Percentiles rank a stretch among this genome's conserved stretches.
Conservation (phyloP, 92 coral and sea anemone genomes). For the Heteractis magnifica region DNA sequence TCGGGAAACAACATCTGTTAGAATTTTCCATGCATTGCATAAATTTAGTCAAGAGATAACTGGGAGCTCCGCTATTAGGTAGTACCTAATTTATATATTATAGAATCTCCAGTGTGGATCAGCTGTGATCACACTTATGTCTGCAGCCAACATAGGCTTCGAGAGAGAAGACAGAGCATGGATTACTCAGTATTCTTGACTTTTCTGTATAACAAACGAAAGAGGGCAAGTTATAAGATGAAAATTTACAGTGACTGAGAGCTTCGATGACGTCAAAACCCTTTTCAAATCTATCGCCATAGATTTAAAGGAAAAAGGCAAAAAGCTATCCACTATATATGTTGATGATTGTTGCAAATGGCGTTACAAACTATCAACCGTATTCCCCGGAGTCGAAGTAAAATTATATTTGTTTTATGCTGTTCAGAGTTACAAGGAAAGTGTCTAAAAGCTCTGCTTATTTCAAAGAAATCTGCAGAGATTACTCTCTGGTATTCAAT, state of each 20-base stretch:
- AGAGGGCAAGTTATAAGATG: constrained; percentile 14
- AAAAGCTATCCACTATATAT: constrained; percentile 10
- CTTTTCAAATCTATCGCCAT: not conserved
- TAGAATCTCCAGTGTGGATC: constrained; percentile 14
- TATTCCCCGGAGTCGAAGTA: constrained; percentile 23
- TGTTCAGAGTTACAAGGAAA: constrained; percentile 32
- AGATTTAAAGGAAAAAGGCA: constrained; percentile 6
- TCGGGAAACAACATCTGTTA: too few relatives aligned
- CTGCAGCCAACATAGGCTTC: constrained; percentile 36
- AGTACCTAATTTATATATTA: too few relatives aligned
- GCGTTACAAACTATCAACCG: constrained; percentile 7
- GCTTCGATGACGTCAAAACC: constrained; percentile 11
- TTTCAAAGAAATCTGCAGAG: not conserved
- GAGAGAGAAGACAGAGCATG: constrained; percentile 29
- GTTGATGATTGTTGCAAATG: constrained; percentile 41
- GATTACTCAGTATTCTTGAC: constrained; percentile 28
- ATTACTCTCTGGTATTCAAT: constrained; percentile 37
- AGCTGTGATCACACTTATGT: constrained; percentile 43
- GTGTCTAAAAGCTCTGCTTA: constrained; percentile 30
- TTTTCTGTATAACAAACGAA: constrained; percentile 10
- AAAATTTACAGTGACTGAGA: constrained; percentile 3
- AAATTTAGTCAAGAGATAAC: too few relatives aligned
- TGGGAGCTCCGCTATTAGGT: too few relatives aligned
- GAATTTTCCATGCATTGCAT: too few relatives aligned
- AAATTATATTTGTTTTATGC: constrained; percentile 46